Evolutionary conservation across 1,140 invertebrate species (phyloP).

Genomic region (Pinna nobilis): DNA sequence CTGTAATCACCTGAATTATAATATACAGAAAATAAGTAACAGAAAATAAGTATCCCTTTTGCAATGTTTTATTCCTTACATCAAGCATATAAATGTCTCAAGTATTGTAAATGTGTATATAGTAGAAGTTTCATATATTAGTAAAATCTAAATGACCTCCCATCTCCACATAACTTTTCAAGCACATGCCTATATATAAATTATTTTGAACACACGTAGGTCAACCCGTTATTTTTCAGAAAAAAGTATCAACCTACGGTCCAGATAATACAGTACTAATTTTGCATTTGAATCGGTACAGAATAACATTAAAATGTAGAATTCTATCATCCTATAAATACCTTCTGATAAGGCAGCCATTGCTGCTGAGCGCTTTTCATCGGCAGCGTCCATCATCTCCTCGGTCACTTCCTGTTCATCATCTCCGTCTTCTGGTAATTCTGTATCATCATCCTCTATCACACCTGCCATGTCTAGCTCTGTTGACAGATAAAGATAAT

Average conservation of each 20-base stretch:
- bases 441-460: constrained; percentile 63
- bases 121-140: too few species aligned
- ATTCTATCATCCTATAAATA: constrained; percentile 12
- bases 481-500: too few species aligned
- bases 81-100: too few species aligned
- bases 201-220: too few species aligned
- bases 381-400: constrained; percentile 86
- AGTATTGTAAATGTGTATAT: too few species aligned
- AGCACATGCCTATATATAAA: too few species aligned
- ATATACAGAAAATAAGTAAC: too few species aligned
- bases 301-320: neutral
- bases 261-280: neutral
- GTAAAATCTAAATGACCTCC: too few species aligned
- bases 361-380: constrained; percentile 85
- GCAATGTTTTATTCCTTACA: too few species aligned
- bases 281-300: neutral
- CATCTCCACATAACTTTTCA: too few species aligned
- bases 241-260: neutral
- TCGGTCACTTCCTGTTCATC: constrained; percentile 79
- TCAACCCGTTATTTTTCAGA: neutral
- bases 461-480: constrained; percentile 62
- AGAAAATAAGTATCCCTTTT: too few species aligned
- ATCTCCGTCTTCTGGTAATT: constrained; percentile 60
- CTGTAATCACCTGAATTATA: too few species aligned
- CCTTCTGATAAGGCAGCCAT: constrained; percentile 79